Evolutionary conservation across 2,888 invertebrate species (phyloP), one percentile per base, ranked within the genome.

Genomic region (Apotomis betuletana): DNA sequence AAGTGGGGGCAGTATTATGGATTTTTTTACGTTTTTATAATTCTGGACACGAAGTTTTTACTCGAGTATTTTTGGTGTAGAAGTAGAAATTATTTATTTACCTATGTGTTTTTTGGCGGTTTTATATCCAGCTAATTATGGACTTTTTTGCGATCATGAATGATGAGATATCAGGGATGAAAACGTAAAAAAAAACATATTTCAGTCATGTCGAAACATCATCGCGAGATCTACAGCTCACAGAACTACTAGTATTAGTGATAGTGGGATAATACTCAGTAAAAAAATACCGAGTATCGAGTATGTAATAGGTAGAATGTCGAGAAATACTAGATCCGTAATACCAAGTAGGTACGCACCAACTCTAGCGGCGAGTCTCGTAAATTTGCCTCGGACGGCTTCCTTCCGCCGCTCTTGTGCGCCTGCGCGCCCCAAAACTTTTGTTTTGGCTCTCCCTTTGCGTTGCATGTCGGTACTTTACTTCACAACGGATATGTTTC

Each of bases 381-480:
- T 90, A 89, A 90, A 90, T 90, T 86, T 80, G 80, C 80, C 75
- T 77, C 78, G 83, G 85, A 85, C 83, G 81, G 81, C 79, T 88
- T 88, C 87, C 90, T 87, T 87, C 87, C 84, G 83, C 72, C 73
- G 51, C 41, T 36, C 55, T 57, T 27, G 51, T 75, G 81, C 83
- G 86, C 83, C 74, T 83, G 83, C 83, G 83, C 78, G 64, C 60
- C n/a, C 10, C 57, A 60, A 69, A 69, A 73, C 71, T 63, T 67
- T 72, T 67, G 71, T 62, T 73, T 57, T 70, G 73, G 60, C 67
- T 68, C 72, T 65, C 65, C 72, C 61, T 70, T 70, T 69, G 65
- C 72, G 46, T 58, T 67, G 74, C 60, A 74, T 58, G 15, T 60
- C 38, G 60, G 27, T 54, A 69, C 59, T 63, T 73, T 57, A 59